These are phyloP conservation scores for Scaptodrosophila lebanonensis DNA, from an alignment of 1,140 invertebrate species.

Conservation along the genomic window DNA sequence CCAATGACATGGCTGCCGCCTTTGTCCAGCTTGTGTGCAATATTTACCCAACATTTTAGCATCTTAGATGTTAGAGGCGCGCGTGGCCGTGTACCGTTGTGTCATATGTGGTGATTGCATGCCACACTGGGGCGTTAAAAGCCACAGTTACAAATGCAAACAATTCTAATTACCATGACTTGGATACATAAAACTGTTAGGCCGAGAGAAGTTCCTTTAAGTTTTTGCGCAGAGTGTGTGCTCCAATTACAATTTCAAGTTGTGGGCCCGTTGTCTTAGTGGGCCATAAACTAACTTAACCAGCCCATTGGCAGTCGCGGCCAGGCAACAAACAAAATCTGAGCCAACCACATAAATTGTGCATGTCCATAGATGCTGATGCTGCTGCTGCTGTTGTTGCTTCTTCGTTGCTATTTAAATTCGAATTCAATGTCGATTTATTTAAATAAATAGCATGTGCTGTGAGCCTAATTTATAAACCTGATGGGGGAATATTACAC, in stretches of 20 bases:
- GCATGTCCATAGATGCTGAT: conserved; percentile 38
- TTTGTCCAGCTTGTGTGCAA: conserved; percentile 39
- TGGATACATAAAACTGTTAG: conserved; percentile 28
- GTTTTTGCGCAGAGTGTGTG: conserved; percentile 71
- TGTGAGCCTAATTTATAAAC: no score
- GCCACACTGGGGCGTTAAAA: conserved; percentile 54
- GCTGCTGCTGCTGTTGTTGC: conserved; percentile 32
- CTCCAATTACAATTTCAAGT: conserved; percentile 75
- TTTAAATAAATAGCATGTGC: no score
- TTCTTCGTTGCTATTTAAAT: conserved; percentile 22
- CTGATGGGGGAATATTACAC: no score
- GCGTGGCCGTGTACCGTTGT: conserved; percentile 1
- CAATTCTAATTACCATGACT: conserved; percentile 55
- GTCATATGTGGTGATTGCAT: conserved; percentile 22
- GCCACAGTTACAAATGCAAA: conserved; percentile 40
- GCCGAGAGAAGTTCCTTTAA: conserved; percentile 46
- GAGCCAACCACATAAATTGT: conserved; percentile 59
- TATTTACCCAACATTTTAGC: no score
- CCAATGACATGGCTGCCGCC: conserved; percentile 19
- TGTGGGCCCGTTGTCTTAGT: conserved; percentile 70
- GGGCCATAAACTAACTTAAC: conserved; percentile 67
- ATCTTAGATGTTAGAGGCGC: no score
- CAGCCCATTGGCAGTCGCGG: conserved; percentile 9
- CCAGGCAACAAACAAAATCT: conserved; percentile 5
- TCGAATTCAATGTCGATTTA: conserved; percentile 49